phyloP scores from a whole-genome alignment of 2,113 vertebrate species.

The Emydura subglobosa region DNA sequence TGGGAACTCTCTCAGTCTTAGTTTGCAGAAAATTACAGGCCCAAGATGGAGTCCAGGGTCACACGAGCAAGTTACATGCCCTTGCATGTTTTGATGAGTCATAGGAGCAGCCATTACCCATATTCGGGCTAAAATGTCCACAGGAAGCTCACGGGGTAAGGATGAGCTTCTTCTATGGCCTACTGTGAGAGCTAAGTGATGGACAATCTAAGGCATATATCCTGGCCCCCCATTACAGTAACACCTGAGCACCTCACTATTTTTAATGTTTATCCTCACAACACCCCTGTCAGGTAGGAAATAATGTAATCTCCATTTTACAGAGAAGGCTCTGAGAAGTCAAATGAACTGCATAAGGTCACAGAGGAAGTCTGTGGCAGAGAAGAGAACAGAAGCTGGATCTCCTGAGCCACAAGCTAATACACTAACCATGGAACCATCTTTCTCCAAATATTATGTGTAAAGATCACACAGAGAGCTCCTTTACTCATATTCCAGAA shows the following conservation, averaged over 20 bases:
- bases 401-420: too few relatives aligned
- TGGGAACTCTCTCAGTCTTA: too few relatives aligned
- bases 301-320: not conserved
- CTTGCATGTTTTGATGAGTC: too few relatives aligned
- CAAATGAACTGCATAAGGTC: rapidly evolving
- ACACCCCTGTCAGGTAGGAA: not conserved
- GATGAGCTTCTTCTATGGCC: too few relatives aligned
- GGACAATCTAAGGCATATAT: not conserved
- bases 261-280: not conserved
- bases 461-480: too few relatives aligned
- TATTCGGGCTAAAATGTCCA: too few relatives aligned
- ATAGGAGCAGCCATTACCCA: too few relatives aligned
- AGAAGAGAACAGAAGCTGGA: not conserved
- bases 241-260: not conserved
- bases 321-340: not conserved
- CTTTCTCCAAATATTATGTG: not conserved
- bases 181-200: too few relatives aligned
- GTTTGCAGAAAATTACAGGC: too few relatives aligned
- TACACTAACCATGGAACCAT: not conserved
- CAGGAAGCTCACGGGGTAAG: too few relatives aligned
- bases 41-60: too few relatives aligned
- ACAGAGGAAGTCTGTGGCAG: not conserved
- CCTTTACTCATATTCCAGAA: not conserved
- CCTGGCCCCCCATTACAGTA: not conserved
- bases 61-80: too few relatives aligned